Conservation (phyloP, 1,140 invertebrate genomes). For the Octopus sinensis region DNA sequence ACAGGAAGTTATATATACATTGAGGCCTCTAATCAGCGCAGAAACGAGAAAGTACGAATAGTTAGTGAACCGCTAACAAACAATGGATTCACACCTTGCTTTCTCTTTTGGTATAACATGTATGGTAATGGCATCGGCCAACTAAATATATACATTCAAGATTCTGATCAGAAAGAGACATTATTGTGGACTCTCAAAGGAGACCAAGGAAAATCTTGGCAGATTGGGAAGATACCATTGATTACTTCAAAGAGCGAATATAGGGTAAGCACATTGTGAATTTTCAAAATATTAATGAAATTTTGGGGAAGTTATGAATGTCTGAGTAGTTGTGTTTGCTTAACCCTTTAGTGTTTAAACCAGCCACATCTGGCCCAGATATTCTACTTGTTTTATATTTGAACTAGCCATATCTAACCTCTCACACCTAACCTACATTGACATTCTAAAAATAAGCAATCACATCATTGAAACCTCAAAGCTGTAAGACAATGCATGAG, state of each 20-base stretch:
- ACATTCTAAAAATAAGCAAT: no score
- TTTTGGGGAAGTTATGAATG: no score
- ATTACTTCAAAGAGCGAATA: not conserved
- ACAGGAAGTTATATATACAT: constrained; percentile 75
- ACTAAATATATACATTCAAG: constrained; percentile 47
- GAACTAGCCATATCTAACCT: no score
- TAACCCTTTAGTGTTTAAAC: no score
- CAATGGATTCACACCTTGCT: constrained; percentile 55
- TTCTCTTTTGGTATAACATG: constrained; percentile 47
- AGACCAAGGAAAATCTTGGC: constrained; percentile 46
- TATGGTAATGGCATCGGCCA: constrained; percentile 39
- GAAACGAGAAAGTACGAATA: constrained; percentile 70
- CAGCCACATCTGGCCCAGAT: no score
- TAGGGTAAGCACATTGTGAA: no score
- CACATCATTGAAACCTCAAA: no score
- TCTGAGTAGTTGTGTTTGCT: no score
- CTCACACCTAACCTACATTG: no score
- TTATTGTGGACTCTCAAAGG: constrained; percentile 43
- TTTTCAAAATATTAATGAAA: no score
- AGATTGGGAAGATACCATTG: constrained; percentile 25
- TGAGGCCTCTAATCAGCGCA: constrained; percentile 61
- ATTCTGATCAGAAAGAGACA: constrained; percentile 22
- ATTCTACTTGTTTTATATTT: no score
- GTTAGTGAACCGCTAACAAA: constrained; percentile 58
- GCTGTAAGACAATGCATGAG: no score